phyloP scores from a whole-genome alignment of 1,140 invertebrate species.

The Camponotus vicinus region DNA sequence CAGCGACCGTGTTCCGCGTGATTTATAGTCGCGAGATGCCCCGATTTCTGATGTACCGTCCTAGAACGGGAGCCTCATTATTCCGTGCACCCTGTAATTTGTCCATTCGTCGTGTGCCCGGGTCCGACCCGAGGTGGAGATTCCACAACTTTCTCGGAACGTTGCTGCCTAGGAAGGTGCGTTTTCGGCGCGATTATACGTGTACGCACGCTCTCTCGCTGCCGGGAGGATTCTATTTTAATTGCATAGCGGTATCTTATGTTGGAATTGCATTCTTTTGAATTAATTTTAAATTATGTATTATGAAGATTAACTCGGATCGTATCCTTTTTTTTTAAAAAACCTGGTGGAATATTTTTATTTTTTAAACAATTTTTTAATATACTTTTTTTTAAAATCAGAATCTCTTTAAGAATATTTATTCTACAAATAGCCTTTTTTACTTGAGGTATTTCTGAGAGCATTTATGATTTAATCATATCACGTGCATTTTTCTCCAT shows the following conservation, averaged over 20 bases:
- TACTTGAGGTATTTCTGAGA: neutral
- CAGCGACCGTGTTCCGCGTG: constrained; percentile 74
- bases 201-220: neutral
- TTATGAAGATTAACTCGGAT: neutral
- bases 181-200: constrained; percentile 18
- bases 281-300: constrained; percentile 6
- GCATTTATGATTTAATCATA: neutral
- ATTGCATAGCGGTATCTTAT: neutral
- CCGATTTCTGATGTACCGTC: constrained; percentile 80
- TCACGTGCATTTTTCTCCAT: neutral
- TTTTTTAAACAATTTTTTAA: neutral
- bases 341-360: neutral
- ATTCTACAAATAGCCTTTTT: neutral
- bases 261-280: no score
- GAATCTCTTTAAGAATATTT: neutral
- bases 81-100: constrained; percentile 85
- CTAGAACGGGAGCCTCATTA: constrained; percentile 85
- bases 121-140: constrained; percentile 53
- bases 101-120: constrained; percentile 83
- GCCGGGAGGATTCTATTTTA: neutral
- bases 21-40: constrained; percentile 83
- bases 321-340: neutral
- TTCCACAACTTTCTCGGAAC: constrained; percentile 71
- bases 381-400: neutral
- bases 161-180: constrained; percentile 1